Base-by-base conservation (phyloP, 2,113 vertebrate species). In the Pteruthius melanotis region DNA sequence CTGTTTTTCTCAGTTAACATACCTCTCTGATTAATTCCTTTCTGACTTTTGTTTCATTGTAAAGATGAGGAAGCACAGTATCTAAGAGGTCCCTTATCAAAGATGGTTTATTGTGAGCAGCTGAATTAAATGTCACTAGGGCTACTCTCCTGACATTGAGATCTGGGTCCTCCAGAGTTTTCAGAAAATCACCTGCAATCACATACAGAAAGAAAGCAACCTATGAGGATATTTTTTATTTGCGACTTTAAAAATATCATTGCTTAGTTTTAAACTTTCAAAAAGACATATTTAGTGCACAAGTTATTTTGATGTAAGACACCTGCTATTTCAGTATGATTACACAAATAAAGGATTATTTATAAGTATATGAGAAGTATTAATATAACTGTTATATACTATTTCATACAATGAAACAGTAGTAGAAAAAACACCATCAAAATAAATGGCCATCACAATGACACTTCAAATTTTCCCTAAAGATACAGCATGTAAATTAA, bases 11-110 rank as follows among this genome's bases (percentile, higher is more conserved):
- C 49, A 59, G 64, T 57, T 87, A 76, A 95, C 96, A 76, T 96
- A 99, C 99, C 98, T 99, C 99, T 98, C 99, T 97, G 97, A 99
- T 99, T 82, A 99, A 98, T 93, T 99, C 99, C 97, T 99, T 99
- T 94, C 99, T 98, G 92, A 99, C 99, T 99, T 99, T 99, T 93
- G 99, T 99, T 98, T 99, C 99, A 94, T 99, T 99, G 96, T 99
- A 99, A 57, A 99, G 99, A 93, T 99, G 99, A 31, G 99, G 99
- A 95, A 99, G 98, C 94, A 99, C 99, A 16, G 99, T 98, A 97
- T 99, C 99, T 97, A 99, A 98, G 85, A 99, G 98, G 95, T 99
- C 99, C 86, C 99, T 98, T 98, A 99, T 99, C 96, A 99, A 97
- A 12, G 99, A 99, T 11, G 99, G 99, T 91, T 99, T 99, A 90